A percentile compares a stretch with the other conserved stretches of the same genome.
These are phyloP conservation scores for Psittacara wagleri DNA, from an alignment of 2,113 vertebrate species.

Conservation along the genomic window DNA sequence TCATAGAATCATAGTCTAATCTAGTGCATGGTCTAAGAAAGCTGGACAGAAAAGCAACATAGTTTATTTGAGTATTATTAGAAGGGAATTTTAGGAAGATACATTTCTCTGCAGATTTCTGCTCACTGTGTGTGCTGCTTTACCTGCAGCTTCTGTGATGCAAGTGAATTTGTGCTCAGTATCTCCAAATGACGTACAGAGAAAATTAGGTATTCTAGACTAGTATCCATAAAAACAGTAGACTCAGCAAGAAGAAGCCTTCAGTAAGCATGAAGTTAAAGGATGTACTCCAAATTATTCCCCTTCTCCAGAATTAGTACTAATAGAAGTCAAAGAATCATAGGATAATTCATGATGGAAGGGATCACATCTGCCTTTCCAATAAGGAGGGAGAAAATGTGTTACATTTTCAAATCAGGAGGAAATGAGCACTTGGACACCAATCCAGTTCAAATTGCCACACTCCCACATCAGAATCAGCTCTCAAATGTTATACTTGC, in stretches of 20 bases:
- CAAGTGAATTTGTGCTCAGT: not conserved
- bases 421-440: not conserved
- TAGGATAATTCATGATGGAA: not conserved
- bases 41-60: not conserved
- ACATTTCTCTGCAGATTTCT: not conserved
- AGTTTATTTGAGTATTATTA: not conserved
- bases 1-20: not conserved
- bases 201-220: not conserved
- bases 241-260: not conserved
- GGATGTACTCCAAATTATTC: not conserved
- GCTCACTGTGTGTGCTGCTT: not conserved
- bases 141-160: not conserved
- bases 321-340: not conserved
- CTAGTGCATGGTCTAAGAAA: not conserved
- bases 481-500: not conserved
- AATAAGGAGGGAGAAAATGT: not conserved
- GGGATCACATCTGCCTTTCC: not conserved
- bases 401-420: not conserved
- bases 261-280: not conserved
- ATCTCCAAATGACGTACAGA: not conserved
- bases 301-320: not conserved
- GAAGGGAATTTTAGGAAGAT: not conserved
- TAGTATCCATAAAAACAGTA: not conserved
- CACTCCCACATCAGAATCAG: not conserved
- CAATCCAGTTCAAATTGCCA: not conserved